A percentile compares a stretch with the other conserved stretches of the same genome.
Conservation (phyloP, 2,113 vertebrate species). For the Spizaetus ornatus region DNA sequence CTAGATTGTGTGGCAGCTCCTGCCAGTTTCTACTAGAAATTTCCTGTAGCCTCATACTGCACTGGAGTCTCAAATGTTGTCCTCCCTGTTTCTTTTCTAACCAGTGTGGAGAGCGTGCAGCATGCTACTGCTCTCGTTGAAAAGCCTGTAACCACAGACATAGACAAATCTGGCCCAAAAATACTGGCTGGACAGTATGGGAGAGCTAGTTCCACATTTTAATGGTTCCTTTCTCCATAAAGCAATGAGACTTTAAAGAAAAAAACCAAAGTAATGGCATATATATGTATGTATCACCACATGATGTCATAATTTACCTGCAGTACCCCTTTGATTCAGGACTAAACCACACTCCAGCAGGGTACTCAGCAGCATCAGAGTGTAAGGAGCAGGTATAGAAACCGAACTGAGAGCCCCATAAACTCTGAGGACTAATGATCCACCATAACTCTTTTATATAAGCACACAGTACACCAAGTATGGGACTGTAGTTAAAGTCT, state of each 20-base stretch:
- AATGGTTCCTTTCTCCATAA: neutral
- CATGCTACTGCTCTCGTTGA: neutral
- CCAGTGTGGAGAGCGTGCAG: neutral
- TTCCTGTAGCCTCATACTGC: neutral
- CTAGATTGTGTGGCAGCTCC: neutral
- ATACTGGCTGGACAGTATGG: neutral
- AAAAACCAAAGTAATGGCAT: neutral
- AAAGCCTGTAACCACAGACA: neutral
- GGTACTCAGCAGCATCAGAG: neutral
- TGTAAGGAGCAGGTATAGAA: neutral
- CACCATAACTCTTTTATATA: neutral
- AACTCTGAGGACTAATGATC: neutral
- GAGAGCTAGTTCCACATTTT: neutral
- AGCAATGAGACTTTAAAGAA: neutral
- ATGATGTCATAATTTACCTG: neutral
- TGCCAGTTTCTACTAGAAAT: neutral
- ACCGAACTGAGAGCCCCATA: neutral
- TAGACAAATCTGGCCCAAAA: neutral
- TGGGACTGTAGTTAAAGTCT: neutral
- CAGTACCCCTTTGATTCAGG: neutral
- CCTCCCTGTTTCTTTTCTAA: neutral
- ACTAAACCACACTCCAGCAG: neutral
- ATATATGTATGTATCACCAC: neutral
- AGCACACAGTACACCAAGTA: neutral
- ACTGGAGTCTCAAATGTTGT: neutral